These are phyloP conservation scores for Netelia melanura DNA, from an alignment of 2,888 invertebrate genomes.

Conservation along the genomic window DNA sequence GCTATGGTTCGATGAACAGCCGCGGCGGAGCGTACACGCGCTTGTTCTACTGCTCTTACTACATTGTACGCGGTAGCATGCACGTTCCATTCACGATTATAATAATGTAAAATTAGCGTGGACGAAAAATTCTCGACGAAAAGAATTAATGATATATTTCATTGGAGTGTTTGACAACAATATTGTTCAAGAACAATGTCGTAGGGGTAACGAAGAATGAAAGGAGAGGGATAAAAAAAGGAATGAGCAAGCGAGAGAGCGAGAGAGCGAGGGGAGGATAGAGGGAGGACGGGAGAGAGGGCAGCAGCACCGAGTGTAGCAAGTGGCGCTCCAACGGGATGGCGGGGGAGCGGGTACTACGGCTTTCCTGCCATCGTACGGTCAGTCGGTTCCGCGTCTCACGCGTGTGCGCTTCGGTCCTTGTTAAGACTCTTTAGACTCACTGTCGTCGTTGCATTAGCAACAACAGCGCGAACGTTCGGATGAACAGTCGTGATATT, in stretches of 20 bases:
- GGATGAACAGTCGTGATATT: not conserved
- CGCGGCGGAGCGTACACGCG: no score
- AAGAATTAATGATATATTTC: not conserved
- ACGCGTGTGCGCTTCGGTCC: slow-evolving; percentile 74
- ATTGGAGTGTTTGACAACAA: not conserved
- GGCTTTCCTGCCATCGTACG: slow-evolving; percentile 27
- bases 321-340: slow-evolving; percentile 63
- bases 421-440: not conserved
- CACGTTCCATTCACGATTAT: no score
- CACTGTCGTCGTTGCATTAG: slow-evolving; percentile 25
- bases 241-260: not conserved
- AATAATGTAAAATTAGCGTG: no score
- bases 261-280: slow-evolving; percentile 1
- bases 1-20: no score
- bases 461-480: not conserved
- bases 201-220: not conserved
- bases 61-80: no score
- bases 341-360: slow-evolving; percentile 11
- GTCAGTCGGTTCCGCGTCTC: slow-evolving; percentile 77
- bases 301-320: slow-evolving; percentile 21
- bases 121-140: no score
- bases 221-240: not conserved
- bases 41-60: no score
- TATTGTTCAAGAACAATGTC: not conserved
- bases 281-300: not conserved